Percentiles rank a stretch among this genome's conserved stretches.
Conservation (phyloP, 1,140 invertebrate species). For the Ceratosolen fusciceps region DNA sequence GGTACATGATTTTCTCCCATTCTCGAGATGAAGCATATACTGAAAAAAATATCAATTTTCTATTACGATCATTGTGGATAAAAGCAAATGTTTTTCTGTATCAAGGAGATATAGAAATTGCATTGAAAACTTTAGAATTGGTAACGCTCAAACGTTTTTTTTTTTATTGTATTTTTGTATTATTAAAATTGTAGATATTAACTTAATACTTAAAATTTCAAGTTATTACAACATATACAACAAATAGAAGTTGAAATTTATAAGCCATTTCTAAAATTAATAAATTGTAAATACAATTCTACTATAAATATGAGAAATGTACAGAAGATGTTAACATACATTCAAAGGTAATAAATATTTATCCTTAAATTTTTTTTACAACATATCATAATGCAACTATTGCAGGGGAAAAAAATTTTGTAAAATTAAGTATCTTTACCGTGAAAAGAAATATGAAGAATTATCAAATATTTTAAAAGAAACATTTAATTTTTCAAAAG, state of each 20-base stretch:
- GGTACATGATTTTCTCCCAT: conserved; percentile 68
- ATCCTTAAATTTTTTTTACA: conserved; percentile 18
- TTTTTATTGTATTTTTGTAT: no score
- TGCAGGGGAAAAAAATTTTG: conserved; percentile 72
- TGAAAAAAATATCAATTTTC: conserved; percentile 65
- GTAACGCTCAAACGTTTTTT: background rate
- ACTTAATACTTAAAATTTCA: background rate
- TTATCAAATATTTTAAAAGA: conserved; percentile 77
- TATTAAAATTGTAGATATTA: background rate
- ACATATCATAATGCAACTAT: conserved; percentile 45
- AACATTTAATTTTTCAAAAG: conserved; percentile 73
- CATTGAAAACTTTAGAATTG: conserved; percentile 69
- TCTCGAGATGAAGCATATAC: conserved; percentile 65
- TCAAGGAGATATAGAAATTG: conserved; percentile 69
- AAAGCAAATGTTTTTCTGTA: conserved; percentile 72
- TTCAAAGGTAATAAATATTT: conserved; percentile 64
- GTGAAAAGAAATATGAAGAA: conserved; percentile 76
- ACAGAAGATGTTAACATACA: conserved; percentile 70
- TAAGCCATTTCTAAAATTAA: conserved; percentile 65
- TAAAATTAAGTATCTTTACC: conserved; percentile 75
- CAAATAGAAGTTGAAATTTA: conserved; percentile 59
- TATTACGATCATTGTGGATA: conserved; percentile 72
- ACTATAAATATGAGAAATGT: conserved; percentile 66
- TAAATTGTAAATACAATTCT: conserved; percentile 72
- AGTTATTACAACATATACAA: conserved; percentile 66